A percentile compares a stretch with the other conserved stretches of the same genome.
Evolutionary conservation across 2,888 invertebrate species (phyloP).

Genomic region (Thecophora atra): DNA sequence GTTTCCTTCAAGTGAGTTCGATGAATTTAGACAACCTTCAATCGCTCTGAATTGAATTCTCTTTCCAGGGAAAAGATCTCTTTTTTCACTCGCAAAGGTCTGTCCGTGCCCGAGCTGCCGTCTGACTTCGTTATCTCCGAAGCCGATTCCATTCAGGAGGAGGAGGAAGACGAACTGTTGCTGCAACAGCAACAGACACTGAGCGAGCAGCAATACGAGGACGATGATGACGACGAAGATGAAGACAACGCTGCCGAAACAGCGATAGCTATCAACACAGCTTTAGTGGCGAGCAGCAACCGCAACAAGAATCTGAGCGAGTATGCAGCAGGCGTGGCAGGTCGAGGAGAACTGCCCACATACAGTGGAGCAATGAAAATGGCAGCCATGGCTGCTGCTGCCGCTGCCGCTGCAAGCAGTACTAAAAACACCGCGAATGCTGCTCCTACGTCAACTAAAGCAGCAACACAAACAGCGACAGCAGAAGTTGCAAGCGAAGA

Average conservation of each 20-base stretch:
- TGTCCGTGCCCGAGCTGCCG: conserved; percentile 79
- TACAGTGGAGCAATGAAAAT: conserved; percentile 43
- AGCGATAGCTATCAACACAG: conserved; percentile 62
- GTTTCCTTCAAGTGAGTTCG: conserved; percentile 88
- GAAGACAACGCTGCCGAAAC: conserved; percentile 57
- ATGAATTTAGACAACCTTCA: background rate
- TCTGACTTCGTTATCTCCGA: conserved; percentile 68
- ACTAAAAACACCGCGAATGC: too few relatives aligned
- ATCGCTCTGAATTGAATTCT: background rate
- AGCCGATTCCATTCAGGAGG: conserved; percentile 64
- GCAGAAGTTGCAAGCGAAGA: conserved; percentile 4
- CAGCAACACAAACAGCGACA: conserved; percentile 28
- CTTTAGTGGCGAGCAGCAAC: conserved; percentile 63
- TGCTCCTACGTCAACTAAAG: conserved; percentile 25
- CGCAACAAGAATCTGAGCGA: conserved; percentile 65
- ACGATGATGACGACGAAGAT: conserved; percentile 54
- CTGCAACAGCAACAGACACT: background rate
- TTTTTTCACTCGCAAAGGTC: conserved; percentile 87
- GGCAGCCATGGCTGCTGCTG: conserved; percentile 38
- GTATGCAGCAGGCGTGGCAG: conserved; percentile 44
- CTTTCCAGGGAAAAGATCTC: conserved; percentile 92
- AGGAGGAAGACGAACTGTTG: conserved; percentile 50
- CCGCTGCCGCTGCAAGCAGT: conserved; percentile 31
- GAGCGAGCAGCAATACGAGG: conserved; percentile 40
- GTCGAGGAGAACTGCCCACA: conserved; percentile 42